Conservation (phyloP, 2,113 vertebrate genomes). For the Rhea americana region DNA sequence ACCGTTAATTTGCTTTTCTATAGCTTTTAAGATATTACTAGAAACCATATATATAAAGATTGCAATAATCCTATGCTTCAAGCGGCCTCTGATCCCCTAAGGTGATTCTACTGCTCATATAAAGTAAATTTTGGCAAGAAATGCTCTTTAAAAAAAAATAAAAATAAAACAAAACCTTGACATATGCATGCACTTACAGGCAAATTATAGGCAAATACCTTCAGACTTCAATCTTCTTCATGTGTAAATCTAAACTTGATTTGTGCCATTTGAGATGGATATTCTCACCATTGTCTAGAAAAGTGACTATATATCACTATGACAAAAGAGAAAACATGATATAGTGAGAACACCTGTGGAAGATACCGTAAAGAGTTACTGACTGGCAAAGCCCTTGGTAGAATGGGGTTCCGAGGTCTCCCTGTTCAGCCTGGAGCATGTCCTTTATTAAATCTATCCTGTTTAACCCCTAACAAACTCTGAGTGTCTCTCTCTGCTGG, state of each 20-base stretch:
- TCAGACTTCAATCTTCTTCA: not conserved
- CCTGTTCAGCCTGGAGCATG: too few species aligned
- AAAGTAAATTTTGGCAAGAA: not conserved
- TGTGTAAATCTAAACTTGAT: not conserved
- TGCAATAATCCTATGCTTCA: not conserved
- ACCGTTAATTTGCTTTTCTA: not conserved
- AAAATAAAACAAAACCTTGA: too few species aligned
- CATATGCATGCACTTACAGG: too few species aligned
- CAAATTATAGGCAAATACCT: not conserved
- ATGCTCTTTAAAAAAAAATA: too few species aligned
- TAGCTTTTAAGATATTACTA: not conserved
- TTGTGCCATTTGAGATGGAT: not conserved
- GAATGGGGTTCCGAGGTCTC: too few species aligned
- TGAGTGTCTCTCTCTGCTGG: too few species aligned
- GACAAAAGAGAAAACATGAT: not conserved
- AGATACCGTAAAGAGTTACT: too few species aligned
- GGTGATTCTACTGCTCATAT: too few species aligned
- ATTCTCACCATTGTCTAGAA: not conserved
- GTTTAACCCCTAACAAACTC: too few species aligned
- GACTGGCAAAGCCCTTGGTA: too few species aligned
- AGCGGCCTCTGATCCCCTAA: not conserved
- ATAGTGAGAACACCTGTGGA: too few species aligned
- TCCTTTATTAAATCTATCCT: too few species aligned
- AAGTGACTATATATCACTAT: not conserved
- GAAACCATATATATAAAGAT: not conserved